Conservation (phyloP, 2,797 vertebrate species). For the Siniperca undulata region DNA sequence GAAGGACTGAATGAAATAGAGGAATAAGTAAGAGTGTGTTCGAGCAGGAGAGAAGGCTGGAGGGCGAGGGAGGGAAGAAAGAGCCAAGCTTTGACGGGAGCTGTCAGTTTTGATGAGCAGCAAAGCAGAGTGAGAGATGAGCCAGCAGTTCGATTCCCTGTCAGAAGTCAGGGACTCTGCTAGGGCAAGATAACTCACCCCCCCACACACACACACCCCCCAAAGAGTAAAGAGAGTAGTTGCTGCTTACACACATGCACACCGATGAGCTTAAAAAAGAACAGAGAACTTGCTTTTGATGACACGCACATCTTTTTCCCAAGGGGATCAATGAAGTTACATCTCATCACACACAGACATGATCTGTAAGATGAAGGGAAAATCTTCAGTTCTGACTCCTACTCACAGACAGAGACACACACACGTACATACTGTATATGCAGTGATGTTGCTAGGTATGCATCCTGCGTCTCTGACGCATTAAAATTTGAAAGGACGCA, state of each 20-base stretch:
- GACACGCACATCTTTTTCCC: not conserved
- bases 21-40: not conserved
- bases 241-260: not conserved
- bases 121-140: constrained; percentile 28
- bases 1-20: not conserved
- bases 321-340: constrained; percentile 2
- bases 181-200: constrained; percentile 35
- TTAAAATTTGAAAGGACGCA: no score
- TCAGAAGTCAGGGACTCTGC: constrained; percentile 49
- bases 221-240: not conserved
- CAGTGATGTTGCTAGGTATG: no score
- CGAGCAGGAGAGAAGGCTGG: not conserved
- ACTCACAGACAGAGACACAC: not conserved
- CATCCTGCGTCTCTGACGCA: no score
- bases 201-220: not conserved
- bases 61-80: not conserved
- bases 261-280: not conserved
- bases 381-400: not conserved
- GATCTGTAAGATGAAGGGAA: not conserved
- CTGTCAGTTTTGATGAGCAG: constrained; percentile 62
- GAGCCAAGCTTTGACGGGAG: constrained; percentile 18
- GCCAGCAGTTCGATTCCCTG: constrained; percentile 55
- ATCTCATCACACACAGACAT: not conserved
- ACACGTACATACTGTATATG: not conserved
- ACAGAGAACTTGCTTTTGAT: not conserved